Evolutionary conservation across 2,797 vertebrate genomes (phyloP).

Genomic region (Poecile montanus): DNA sequence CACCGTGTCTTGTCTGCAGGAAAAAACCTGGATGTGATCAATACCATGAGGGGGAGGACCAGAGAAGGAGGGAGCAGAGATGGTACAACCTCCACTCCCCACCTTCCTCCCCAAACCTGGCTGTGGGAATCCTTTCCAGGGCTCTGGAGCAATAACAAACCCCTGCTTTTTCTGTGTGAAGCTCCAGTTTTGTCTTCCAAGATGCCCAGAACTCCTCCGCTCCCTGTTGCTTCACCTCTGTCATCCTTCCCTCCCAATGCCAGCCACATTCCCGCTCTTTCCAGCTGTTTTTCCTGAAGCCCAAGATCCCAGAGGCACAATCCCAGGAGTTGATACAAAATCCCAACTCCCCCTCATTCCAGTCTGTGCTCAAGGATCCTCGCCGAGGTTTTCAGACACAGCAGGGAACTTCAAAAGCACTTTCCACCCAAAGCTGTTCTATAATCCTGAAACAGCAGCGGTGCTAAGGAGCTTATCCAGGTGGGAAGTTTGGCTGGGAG

Average conservation of each 20-base stretch:
- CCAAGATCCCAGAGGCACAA: neutral
- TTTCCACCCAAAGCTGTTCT: neutral
- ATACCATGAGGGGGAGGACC: rapidly evolving
- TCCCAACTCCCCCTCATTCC: neutral
- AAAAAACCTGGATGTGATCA: neutral
- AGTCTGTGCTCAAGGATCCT: neutral
- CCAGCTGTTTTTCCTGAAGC: neutral
- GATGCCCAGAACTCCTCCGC: neutral
- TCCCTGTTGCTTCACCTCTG: neutral
- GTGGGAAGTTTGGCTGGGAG: neutral
- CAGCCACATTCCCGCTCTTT: neutral
- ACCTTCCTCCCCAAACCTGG: neutral
- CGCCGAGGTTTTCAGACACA: neutral
- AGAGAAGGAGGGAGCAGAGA: neutral
- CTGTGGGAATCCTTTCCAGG: neutral
- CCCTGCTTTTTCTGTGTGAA: neutral
- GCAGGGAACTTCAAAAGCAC: neutral
- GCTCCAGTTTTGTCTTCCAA: neutral
- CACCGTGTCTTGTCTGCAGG: neutral
- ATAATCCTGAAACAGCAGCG: rapidly evolving
- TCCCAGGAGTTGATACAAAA: neutral
- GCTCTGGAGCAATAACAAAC: neutral
- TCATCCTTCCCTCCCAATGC: rapidly evolving
- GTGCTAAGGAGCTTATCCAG: neutral
- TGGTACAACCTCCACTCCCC: rapidly evolving